These are phyloP conservation scores for Argopecten irradians DNA, from an alignment of 1,140 invertebrate species.

Conservation along the genomic window DNA sequence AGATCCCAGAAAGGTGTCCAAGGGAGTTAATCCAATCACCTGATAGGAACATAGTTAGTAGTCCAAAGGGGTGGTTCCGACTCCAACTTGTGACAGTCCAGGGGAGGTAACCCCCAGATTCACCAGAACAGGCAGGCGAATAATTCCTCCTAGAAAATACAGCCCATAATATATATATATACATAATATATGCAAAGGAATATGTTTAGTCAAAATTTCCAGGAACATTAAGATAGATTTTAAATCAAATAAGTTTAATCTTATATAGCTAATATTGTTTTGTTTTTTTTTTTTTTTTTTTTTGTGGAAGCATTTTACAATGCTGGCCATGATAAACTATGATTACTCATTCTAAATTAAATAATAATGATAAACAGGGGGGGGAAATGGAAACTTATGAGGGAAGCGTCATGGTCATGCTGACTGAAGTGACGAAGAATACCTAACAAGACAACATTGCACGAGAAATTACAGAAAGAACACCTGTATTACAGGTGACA, in stretches of 20 bases:
- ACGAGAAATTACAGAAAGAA: no score
- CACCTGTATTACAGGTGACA: no score
- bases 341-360: background rate
- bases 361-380: no score
- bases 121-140: background rate
- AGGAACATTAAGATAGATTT: no score
- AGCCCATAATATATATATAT: background rate
- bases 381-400: no score
- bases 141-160: background rate
- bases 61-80: background rate
- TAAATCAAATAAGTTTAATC: no score
- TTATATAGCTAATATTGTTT: no score
- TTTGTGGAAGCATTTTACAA: background rate
- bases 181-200: background rate
- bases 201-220: no score
- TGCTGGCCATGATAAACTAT: background rate
- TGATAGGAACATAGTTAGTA: background rate
- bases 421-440: no score
- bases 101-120: background rate
- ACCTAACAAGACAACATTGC: no score
- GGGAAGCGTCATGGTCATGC: background rate
- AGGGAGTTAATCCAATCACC: background rate
- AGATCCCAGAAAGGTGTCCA: background rate
- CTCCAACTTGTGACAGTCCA: background rate
- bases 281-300: background rate